Percentiles rank a stretch among this genome's conserved stretches.
Conservation (phyloP, 2,797 vertebrate genomes). For the Sebastolobus altivelis region DNA sequence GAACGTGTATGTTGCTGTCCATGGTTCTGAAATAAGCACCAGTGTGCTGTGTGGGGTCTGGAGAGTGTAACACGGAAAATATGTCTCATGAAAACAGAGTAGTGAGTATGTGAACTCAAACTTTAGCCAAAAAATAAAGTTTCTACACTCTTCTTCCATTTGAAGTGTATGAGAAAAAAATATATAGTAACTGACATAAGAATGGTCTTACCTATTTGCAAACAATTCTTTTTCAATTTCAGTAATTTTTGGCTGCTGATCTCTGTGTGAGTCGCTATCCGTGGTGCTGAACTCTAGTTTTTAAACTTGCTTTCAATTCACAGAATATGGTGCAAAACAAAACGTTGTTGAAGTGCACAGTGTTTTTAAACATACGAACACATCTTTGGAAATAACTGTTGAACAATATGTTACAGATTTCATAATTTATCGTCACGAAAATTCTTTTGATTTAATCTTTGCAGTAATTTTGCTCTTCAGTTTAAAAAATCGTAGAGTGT, state of each 20-base stretch:
- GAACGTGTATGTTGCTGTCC: not conserved
- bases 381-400: not conserved
- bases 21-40: not conserved
- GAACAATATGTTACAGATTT: not conserved
- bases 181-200: too few species aligned
- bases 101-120: too few species aligned
- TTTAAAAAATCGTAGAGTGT: not conserved
- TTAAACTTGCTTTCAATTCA: not conserved
- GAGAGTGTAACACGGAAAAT: too few species aligned
- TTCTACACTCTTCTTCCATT: too few species aligned
- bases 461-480: not conserved
- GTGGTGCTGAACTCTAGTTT: not conserved
- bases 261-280: not conserved
- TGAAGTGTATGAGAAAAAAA: not conserved
- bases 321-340: accelerated
- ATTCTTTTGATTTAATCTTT: too few species aligned
- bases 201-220: too few species aligned
- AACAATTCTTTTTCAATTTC: too few species aligned
- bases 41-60: too few species aligned
- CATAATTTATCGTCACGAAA: not conserved
- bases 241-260: not conserved
- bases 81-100: too few species aligned
- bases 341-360: not conserved
- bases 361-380: not conserved
- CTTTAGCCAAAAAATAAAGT: too few species aligned